Base-by-base conservation (phyloP, 2,113 vertebrate species). In the Pelobates fuscus region DNA sequence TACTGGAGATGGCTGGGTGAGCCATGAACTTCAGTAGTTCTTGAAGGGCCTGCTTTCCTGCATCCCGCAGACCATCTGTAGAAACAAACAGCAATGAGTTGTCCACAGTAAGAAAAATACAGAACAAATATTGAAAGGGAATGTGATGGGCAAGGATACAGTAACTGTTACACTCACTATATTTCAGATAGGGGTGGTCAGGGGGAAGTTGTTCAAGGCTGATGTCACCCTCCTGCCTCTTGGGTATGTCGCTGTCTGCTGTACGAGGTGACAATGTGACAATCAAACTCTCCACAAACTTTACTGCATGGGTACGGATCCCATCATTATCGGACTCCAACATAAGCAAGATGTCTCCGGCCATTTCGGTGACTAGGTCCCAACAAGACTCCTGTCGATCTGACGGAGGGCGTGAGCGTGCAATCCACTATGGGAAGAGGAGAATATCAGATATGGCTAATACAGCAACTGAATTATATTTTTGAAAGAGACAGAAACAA, bases 1-100 rank as follows among this genome's bases (percentile, higher is more conserved):
- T 98, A 87, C 94, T 96, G 84, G 96, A 93, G 84, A 98, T 98
- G 59, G 96, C 96, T 0, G 96, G 96, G 52, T 98, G 96, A 14
- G 95, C 95, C 96, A 98, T 98, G 84, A 98, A 98, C 87, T 92
- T 94, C 10, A 98, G 89, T n/a, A 98, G 90, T 85, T 95, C 94
- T 64, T 97, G 95, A 79, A 98, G 81, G 0, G 96, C 96, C 0
- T 84, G 82, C 67, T 92, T 94, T 0, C 96, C 96, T 58, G 96
- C 94, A 63, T 95, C 93, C 83, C 94, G 93, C 14, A 98, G 83
- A 5, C 64, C 77, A 1, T 85, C 96, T 98, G 78, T 26, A 69
- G 26, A 68, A 25, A 61, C 24, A n/a, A n/a, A n/a, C n/a, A n/a
- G n/a, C n/a, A n/a, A n/a, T n/a, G n/a, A n/a, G n/a, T n/a, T n/a